These are phyloP conservation scores for Azemiops feae DNA, from an alignment of 2,113 vertebrate genomes.

Conservation along the genomic window DNA sequence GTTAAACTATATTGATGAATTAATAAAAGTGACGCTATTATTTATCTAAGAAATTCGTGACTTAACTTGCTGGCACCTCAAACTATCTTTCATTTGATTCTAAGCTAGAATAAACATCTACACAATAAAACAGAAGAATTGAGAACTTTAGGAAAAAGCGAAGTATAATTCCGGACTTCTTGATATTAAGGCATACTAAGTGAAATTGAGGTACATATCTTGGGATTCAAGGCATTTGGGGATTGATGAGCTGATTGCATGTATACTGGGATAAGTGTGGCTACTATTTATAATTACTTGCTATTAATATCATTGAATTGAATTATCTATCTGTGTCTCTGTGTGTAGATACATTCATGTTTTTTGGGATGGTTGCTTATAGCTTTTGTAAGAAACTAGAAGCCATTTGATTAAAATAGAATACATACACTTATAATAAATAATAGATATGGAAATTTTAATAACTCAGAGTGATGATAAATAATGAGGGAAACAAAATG, in stretches of 20 bases:
- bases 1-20: not conserved
- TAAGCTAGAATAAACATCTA: not conserved
- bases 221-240: not conserved
- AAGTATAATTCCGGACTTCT: not conserved
- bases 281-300: not conserved
- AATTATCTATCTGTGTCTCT: not conserved
- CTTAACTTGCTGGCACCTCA: not conserved
- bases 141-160: not conserved
- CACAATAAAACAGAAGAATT: not conserved
- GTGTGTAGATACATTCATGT: not conserved
- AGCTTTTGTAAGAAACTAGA: not conserved
- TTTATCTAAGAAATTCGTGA: not conserved
- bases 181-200: not conserved
- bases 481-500: not conserved
- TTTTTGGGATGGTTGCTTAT: not conserved
- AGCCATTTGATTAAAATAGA: not conserved
- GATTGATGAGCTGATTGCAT: not conserved
- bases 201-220: not conserved
- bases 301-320: not conserved
- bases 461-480: not conserved
- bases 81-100: not conserved
- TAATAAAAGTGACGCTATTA: not conserved
- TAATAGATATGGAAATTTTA: not conserved
- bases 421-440: not conserved
- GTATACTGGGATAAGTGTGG: not conserved